Base-by-base conservation (phyloP, 2,113 vertebrate species). In the Balaeniceps rex region DNA sequence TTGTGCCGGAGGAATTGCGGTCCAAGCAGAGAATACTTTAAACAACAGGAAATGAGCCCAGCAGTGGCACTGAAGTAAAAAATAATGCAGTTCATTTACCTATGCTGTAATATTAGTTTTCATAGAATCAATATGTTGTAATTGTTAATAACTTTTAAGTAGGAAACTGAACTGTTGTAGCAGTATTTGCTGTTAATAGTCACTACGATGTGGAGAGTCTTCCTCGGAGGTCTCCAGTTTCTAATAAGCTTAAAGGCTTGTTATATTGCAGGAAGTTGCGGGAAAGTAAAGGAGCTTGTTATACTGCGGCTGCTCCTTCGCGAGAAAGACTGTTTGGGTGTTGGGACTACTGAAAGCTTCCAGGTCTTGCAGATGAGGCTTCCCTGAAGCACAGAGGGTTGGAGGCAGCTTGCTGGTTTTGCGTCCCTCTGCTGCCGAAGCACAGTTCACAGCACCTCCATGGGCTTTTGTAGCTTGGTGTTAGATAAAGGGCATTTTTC, bases 321-420 rank as follows among this genome's bases (percentile, higher is more conserved):
- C 1, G 1, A 22, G 36, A 51, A 51, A 38, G 61, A 33, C 36
- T 51, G 0, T 58, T 14, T 61, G 47, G 19, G 28, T n/a, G 44
- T 24, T 34, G 28, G 15, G 16, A 34, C 61, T 52, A 5, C 33
- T 33, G n/a, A 44, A 58, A 36, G 13, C 29, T 69, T 29, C 16
- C 29, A 61, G 28, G 46, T 57, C 44, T 60, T 0, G 1, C 4
- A 3, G 1, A 3, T 11, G 40, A 71, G n/a, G 24, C 26, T 36
- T 58, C 25, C 25, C 10, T 26, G 31, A 33, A 82, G 60, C 69
- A 6, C 40, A 4, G 23, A 11, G 9, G 6, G 6, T 44, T 47
- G 51, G 31, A 74, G 18, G 51, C 68, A 72, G 19, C 42, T 72
- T 47, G 57, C 14, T 78, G 46, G 26, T 14, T 63, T 60, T n/a